Evolutionary conservation across 2,797 vertebrate genomes (phyloP).

Genomic region (Arnoldichthys spilopterus): DNA sequence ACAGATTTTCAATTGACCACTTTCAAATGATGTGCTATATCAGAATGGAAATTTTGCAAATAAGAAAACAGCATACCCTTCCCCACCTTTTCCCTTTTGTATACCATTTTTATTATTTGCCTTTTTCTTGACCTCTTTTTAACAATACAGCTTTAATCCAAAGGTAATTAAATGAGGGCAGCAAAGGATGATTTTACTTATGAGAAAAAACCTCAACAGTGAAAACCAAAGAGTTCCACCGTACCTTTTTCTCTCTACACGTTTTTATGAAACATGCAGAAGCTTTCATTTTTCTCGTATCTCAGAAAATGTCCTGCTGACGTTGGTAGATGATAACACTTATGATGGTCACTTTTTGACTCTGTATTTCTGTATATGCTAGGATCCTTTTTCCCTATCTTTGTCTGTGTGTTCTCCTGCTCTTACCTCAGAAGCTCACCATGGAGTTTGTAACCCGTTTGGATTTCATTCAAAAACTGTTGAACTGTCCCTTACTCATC

Average conservation of each 20-base stretch:
- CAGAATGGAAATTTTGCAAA: conserved; percentile 47
- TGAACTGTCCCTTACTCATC: conserved; percentile 76
- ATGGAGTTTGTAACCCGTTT: conserved; percentile 68
- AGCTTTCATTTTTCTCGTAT: conserved; percentile 30
- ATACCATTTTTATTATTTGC: conserved; percentile 33
- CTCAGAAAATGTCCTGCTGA: conserved; percentile 35
- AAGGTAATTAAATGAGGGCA: conserved; percentile 76
- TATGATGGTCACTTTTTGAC: conserved; percentile 46
- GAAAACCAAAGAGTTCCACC: conserved; percentile 84
- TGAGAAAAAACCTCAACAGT: conserved; percentile 77
- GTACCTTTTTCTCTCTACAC: conserved; percentile 58
- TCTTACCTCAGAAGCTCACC: conserved; percentile 55
- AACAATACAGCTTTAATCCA: conserved; percentile 83
- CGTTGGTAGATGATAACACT: conserved; percentile 42
- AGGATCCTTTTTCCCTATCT: conserved; percentile 48
- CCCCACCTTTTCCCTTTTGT: conserved; percentile 45
- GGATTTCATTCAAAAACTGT: conserved; percentile 56
- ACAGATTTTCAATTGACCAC: background rate
- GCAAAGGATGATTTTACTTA: conserved; percentile 78
- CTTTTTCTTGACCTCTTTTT: conserved; percentile 18
- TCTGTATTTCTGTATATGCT: conserved; percentile 53
- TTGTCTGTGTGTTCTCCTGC: conserved; percentile 50
- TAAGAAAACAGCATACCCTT: conserved; percentile 59
- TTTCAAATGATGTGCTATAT: background rate
- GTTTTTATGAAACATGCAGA: conserved; percentile 44